phyloP scores from a whole-genome alignment of 2,113 vertebrate species.

The Zosterops hypoxanthus region DNA sequence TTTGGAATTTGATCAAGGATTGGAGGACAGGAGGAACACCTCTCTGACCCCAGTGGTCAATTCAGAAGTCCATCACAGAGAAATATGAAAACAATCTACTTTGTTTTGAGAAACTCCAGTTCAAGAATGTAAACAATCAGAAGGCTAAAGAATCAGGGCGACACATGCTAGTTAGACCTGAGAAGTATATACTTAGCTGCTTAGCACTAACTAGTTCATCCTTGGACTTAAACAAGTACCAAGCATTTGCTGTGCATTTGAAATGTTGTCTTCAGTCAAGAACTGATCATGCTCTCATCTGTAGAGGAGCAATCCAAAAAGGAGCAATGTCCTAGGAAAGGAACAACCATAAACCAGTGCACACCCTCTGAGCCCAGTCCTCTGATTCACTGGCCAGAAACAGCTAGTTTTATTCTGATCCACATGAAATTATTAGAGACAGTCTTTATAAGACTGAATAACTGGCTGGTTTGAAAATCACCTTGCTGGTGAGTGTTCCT shows the following conservation, averaged over 20 bases:
- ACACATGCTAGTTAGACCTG: background rate
- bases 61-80: too few relatives aligned
- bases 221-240: background rate
- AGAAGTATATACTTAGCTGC: background rate
- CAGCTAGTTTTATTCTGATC: background rate
- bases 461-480: background rate
- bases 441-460: background rate
- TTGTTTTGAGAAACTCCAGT: too few relatives aligned
- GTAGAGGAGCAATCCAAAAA: background rate
- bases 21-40: too few relatives aligned
- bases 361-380: background rate
- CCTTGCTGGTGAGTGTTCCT: background rate
- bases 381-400: background rate
- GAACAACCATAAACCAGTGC: background rate
- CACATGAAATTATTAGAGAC: background rate
- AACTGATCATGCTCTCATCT: background rate
- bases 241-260: background rate
- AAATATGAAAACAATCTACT: too few relatives aligned
- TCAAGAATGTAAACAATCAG: too few relatives aligned
- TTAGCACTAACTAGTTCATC: background rate
- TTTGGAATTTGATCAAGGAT: too few relatives aligned
- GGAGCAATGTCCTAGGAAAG: background rate
- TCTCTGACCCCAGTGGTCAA: too few relatives aligned
- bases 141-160: too few relatives aligned
- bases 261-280: background rate